These are phyloP conservation scores for Xiphorhynchus elegans DNA, from an alignment of 2,113 vertebrate species.

Conservation along the genomic window DNA sequence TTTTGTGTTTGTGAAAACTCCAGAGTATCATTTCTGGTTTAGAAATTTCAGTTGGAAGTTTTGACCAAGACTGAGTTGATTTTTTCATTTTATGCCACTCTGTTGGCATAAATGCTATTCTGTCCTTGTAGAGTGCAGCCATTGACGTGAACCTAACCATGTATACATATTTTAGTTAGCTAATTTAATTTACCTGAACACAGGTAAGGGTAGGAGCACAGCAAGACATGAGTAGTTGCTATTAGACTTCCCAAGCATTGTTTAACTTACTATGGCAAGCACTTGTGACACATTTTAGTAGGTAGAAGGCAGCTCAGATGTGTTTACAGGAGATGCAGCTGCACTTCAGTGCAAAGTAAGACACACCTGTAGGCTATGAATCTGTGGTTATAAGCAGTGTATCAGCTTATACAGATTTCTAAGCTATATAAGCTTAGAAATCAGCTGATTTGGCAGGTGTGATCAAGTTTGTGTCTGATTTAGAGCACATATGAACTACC, in stretches of 20 bases:
- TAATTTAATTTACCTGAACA: background rate
- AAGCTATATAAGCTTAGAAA: background rate
- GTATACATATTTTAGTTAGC: background rate
- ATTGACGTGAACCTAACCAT: background rate
- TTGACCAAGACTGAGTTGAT: background rate
- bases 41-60: background rate
- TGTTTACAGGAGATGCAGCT: background rate
- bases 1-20: background rate
- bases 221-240: background rate
- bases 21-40: background rate
- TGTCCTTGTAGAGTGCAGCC: background rate
- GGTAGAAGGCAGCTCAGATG: background rate
- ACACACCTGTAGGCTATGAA: background rate
- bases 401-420: background rate
- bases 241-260: background rate
- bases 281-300: background rate
- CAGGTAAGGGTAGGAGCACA: background rate
- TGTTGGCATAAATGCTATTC: background rate
- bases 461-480: background rate
- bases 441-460: background rate
- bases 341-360: background rate
- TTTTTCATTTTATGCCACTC: background rate
- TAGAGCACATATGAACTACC: background rate
- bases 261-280: background rate
- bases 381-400: background rate